phyloP scores from a whole-genome alignment of 2,797 vertebrate genomes.

The Tapera naevia region DNA sequence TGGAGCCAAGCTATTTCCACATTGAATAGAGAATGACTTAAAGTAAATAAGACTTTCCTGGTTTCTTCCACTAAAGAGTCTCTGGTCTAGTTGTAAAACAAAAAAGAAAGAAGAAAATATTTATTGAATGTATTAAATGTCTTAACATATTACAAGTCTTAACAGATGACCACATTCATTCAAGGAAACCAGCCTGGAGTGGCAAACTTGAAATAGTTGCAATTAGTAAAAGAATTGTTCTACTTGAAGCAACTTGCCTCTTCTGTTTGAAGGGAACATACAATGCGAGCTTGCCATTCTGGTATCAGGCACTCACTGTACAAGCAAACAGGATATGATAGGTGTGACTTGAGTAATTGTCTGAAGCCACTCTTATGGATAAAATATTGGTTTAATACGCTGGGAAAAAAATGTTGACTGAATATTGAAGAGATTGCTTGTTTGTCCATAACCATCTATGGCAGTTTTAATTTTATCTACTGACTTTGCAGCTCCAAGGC shows the following conservation, averaged over 20 bases:
- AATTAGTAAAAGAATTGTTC: conserved; percentile 51
- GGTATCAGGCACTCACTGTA: conserved; percentile 8
- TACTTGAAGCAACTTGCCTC: conserved; percentile 64
- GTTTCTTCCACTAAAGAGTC: neutral
- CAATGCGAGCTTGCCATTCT: neutral
- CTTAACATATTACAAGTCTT: conserved; percentile 22
- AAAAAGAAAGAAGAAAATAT: conserved; percentile 23
- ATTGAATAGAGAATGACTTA: neutral
- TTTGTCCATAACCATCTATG: neutral
- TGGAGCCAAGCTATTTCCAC: conserved; percentile 2
- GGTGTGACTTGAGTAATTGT: conserved; percentile 59
- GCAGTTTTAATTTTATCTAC: neutral
- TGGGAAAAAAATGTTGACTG: neutral
- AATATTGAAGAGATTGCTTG: neutral
- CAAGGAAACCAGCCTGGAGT: conserved; percentile 17
- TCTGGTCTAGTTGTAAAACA: conserved; percentile 30
- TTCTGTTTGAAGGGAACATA: conserved; percentile 61
- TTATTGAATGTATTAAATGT: neutral
- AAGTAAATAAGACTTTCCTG: conserved; percentile 22
- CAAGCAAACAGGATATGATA: conserved; percentile 58
- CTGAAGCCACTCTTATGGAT: neutral
- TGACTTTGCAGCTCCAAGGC: neutral
- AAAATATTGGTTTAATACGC: conserved; percentile 14
- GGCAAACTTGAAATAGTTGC: conserved; percentile 11
- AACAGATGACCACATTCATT: conserved; percentile 34